These are phyloP conservation scores for Asobara japonica DNA, from an alignment of 1,140 invertebrate genomes.

Conservation along the genomic window DNA sequence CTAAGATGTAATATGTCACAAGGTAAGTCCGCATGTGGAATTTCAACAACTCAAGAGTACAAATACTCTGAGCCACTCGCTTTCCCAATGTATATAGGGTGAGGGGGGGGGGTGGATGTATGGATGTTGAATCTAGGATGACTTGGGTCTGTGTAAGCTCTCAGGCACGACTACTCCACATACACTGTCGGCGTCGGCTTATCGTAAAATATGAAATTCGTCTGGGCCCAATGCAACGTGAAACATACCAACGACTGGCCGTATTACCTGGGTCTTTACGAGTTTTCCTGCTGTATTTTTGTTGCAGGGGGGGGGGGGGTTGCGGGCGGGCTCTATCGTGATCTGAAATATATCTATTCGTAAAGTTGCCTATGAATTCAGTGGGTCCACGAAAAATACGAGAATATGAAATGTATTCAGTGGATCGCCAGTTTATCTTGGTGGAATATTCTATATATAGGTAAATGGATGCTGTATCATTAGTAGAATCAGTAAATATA, in stretches of 20 bases:
- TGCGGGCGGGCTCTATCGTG: not conserved
- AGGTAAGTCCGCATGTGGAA: not conserved
- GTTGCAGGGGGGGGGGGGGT: too few species aligned
- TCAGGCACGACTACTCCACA: not conserved
- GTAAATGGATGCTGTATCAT: too few species aligned
- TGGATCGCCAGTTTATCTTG: not conserved
- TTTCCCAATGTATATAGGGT: not conserved
- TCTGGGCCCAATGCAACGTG: slow-evolving; percentile 16
- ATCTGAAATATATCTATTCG: not conserved
- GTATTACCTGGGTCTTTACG: slow-evolving; percentile 5
- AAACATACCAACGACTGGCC: slow-evolving; percentile 4
- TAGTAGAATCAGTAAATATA: too few species aligned
- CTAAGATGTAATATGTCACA: not conserved
- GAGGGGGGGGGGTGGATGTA: not conserved
- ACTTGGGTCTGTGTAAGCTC: not conserved
- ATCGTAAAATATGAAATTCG: slow-evolving; percentile 15
- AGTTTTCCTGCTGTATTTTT: not conserved
- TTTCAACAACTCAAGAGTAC: not conserved
- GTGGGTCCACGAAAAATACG: not conserved
- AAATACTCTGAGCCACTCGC: not conserved
- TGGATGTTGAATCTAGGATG: slow-evolving; percentile 4
- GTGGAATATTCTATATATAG: not conserved
- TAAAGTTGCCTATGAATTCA: not conserved
- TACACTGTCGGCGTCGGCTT: not conserved
- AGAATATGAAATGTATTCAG: not conserved